Evolutionary conservation across 2,888 invertebrate species (phyloP), one percentile per base, ranked within the genome.

Genomic region (Eupithecia abbreviata): DNA sequence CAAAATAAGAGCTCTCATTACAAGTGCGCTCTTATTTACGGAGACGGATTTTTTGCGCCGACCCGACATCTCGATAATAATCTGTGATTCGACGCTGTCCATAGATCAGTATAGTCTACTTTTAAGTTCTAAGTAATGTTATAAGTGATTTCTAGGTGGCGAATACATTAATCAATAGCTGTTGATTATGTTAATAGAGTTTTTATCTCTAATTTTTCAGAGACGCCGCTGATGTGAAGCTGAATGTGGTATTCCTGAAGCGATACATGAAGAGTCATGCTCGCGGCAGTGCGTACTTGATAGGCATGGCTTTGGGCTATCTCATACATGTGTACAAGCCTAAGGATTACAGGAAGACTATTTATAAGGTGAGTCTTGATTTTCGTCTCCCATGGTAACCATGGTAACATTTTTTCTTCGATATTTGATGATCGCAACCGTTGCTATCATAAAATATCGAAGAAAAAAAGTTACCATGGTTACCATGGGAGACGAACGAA

Each of bases 261-360:
- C 77, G 79, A 0, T 89, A 89, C 75, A 77, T 80, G 0, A 69
- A 78, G 4, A 82, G 77, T 18, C 83, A 88, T 66, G 77, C 83
- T 3, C 78, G 88, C n/a, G 87, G 85, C 0, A 83, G 83, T 0
- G 77, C 86, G 0, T 87, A 87, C 67, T 75, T 88, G 6, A 79
- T 86, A 0, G 89, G 88, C 0, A 43, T 86, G 12, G 82, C 81
- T 0, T 74, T 84, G 58, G 89, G 89, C 0, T 89, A 84, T 49
- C 58, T 86, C 2, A 76, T 88, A 69, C 80, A 82, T 6, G 2
- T 76, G 1, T 87, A 84, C 66, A 88, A 85, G 41, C 87, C 88
- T 30, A 66, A 77, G 4, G 78, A 85, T 10, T 72, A 86, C 66
- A 85, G 85, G 43, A 84, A 85, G 1, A 51, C 79, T 4, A 76